These are phyloP conservation scores for Norana najaformis DNA, from an alignment of 2,888 invertebrate genomes.

Conservation along the genomic window DNA sequence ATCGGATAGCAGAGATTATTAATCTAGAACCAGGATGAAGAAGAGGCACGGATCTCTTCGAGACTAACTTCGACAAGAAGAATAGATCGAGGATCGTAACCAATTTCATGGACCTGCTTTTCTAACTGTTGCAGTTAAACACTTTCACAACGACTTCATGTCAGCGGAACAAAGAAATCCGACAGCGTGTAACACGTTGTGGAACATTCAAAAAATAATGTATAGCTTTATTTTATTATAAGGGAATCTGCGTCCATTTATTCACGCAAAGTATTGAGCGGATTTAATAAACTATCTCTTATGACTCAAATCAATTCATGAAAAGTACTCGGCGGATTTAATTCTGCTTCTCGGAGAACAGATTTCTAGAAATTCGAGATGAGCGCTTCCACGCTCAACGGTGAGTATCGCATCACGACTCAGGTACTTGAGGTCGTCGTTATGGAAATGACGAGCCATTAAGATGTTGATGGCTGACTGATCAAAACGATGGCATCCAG, in stretches of 20 bases:
- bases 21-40: too few relatives aligned
- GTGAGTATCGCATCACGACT: not conserved
- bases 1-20: too few relatives aligned
- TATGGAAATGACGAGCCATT: constrained; percentile 57
- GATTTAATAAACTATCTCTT: not conserved
- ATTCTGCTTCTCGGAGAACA: not conserved
- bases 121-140: too few relatives aligned
- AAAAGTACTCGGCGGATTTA: not conserved
- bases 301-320: not conserved
- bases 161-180: too few relatives aligned
- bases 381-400: not conserved
- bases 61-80: too few relatives aligned
- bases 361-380: not conserved
- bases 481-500: constrained; percentile 58
- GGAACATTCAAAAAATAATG: too few relatives aligned
- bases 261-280: not conserved
- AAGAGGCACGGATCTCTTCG: too few relatives aligned
- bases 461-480: constrained; percentile 62
- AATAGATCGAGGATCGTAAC: too few relatives aligned
- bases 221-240: not conserved
- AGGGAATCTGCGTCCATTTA: not conserved
- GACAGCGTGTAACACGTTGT: too few relatives aligned
- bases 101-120: too few relatives aligned
- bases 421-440: constrained; percentile 45
- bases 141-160: too few relatives aligned